These are phyloP conservation scores for Crambe crambe DNA, from an alignment of 37 sponge, comb jelly and placozoan genomes.

Conservation along the genomic window DNA sequence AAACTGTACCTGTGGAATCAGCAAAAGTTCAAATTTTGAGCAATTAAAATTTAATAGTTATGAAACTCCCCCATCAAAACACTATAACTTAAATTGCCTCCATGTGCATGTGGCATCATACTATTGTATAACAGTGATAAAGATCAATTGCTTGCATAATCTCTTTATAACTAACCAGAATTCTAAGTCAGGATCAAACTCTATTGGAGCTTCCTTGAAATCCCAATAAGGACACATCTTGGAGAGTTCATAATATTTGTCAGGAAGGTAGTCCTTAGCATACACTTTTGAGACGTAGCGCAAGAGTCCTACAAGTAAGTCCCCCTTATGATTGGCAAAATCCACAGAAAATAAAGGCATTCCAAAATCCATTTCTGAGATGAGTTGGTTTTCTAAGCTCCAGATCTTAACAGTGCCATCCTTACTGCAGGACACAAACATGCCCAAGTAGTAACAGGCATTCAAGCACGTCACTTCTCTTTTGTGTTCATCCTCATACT, in stretches of 20 bases:
- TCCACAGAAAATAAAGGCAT: constrained; percentile 25
- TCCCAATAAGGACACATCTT: background rate
- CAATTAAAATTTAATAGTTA: no score
- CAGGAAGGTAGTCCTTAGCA: constrained; percentile 31
- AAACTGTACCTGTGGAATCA: background rate
- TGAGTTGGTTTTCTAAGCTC: constrained; percentile 43
- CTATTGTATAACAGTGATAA: no score
- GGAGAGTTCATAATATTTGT: background rate
- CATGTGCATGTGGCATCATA: no score
- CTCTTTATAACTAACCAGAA: constrained; percentile 39
- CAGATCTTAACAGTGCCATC: constrained; percentile 73
- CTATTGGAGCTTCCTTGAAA: constrained; percentile 12
- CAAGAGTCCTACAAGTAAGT: constrained; percentile 57
- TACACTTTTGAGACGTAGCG: constrained; percentile 31
- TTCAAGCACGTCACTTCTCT: constrained; percentile 28
- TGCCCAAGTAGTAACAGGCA: background rate
- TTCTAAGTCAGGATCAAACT: constrained; percentile 37
- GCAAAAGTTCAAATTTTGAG: no score
- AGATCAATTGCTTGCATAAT: background rate
- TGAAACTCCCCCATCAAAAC: no score
- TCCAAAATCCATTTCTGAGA: constrained; percentile 62
- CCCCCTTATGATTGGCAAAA: constrained; percentile 21
- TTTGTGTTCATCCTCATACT: constrained; percentile 51
- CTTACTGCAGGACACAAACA: constrained; percentile 43
- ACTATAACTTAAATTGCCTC: no score